A percentile compares a stretch with the other conserved stretches of the same genome.
These are phyloP conservation scores for Chelon auratus DNA, from an alignment of 2,797 vertebrate species.

Conservation along the genomic window DNA sequence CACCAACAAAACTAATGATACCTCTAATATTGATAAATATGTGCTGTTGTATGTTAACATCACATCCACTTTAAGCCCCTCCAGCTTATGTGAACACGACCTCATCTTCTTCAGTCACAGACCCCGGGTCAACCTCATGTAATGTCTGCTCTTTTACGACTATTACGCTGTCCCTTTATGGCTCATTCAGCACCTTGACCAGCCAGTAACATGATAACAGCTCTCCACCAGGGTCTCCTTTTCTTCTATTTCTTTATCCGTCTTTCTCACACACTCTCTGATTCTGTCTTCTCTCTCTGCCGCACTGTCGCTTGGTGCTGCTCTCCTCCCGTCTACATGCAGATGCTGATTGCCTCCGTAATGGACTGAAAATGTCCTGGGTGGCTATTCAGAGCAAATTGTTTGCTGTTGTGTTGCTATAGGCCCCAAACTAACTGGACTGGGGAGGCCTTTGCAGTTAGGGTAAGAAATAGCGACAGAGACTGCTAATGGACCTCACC, in stretches of 20 bases:
- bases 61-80: slow-evolving; percentile 20
- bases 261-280: slow-evolving; percentile 5
- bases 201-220: slow-evolving; percentile 43
- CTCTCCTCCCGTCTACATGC: slow-evolving; percentile 41
- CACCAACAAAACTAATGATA: slow-evolving; percentile 42
- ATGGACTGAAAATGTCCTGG: slow-evolving; percentile 55
- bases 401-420: slow-evolving; percentile 54
- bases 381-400: slow-evolving; percentile 59
- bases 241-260: slow-evolving; percentile 20
- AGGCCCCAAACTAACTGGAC: slow-evolving; percentile 46
- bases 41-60: slow-evolving; percentile 36
- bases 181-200: slow-evolving; percentile 53
- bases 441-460: slow-evolving; percentile 22
- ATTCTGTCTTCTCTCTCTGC: slow-evolving; percentile 23
- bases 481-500: slow-evolving; percentile 42
- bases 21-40: slow-evolving; percentile 27
- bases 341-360: slow-evolving; percentile 49
- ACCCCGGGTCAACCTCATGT: slow-evolving; percentile 47
- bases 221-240: slow-evolving; percentile 28
- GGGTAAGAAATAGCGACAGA: slow-evolving; percentile 35
- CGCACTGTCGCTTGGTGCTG: background rate
- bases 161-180: slow-evolving; percentile 50
- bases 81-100: slow-evolving; percentile 11
- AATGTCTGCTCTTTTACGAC: slow-evolving; percentile 45
- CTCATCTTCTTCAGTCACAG: slow-evolving; percentile 32